These are phyloP conservation scores for Gorsachius goisagi DNA, from an alignment of 2,113 vertebrate species.

Conservation along the genomic window DNA sequence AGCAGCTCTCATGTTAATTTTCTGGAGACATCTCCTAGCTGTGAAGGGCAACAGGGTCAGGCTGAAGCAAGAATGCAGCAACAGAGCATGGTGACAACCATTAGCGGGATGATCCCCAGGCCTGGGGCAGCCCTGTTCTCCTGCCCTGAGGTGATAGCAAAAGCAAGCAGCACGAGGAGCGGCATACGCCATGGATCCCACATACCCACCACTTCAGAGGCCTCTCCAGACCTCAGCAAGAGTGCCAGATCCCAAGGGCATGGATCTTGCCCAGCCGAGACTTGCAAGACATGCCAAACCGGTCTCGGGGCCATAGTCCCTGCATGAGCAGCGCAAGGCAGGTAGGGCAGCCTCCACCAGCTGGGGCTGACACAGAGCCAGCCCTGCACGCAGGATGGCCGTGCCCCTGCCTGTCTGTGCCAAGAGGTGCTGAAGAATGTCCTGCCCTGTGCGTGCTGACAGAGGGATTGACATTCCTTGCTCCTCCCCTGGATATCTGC, in stretches of 20 bases:
- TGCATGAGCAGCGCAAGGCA: neutral
- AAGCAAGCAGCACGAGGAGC: accelerated
- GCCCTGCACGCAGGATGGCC: neutral
- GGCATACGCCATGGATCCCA: neutral
- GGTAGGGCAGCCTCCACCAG: neutral
- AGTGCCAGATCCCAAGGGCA: neutral
- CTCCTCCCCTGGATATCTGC: neutral
- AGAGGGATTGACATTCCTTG: neutral
- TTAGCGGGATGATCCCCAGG: neutral
- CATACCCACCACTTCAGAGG: neutral
- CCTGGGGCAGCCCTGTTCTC: neutral
- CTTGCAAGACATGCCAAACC: neutral
- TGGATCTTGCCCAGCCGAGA: neutral
- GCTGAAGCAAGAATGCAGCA: neutral
- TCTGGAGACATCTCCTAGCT: neutral
- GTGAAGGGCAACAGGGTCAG: neutral
- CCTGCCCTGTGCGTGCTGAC: accelerated
- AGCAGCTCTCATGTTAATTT: neutral
- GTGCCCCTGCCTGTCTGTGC: accelerated
- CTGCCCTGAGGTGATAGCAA: neutral
- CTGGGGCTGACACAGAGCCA: neutral
- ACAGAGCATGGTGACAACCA: neutral
- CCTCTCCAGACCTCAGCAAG: neutral
- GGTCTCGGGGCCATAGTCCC: neutral
- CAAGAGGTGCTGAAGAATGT: neutral